Evolutionary conservation across 2,113 vertebrate species (phyloP).

Genomic region (Conger conger): DNA sequence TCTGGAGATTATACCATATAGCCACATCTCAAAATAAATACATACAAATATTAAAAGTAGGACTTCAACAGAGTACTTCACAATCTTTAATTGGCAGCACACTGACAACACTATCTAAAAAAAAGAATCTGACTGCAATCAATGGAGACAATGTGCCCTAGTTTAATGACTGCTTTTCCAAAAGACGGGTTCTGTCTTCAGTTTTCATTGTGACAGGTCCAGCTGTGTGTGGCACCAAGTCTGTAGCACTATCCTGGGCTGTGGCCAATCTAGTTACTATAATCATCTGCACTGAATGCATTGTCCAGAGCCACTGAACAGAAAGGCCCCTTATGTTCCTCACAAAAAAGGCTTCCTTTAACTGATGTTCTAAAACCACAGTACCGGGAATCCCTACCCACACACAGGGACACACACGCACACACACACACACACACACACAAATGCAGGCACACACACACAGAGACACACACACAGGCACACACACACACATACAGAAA

Average conservation of each 20-base stretch:
- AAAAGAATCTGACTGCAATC: background rate
- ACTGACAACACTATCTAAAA: background rate
- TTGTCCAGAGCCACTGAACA: constrained; percentile 39
- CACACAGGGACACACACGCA: background rate
- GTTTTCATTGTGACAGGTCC: background rate
- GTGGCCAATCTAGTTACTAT: constrained; percentile 23
- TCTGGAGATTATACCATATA: background rate
- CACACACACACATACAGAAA: constrained; percentile 5
- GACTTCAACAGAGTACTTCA: background rate
- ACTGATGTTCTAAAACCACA: constrained; percentile 5
- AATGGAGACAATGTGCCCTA: background rate
- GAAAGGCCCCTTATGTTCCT: constrained; percentile 32
- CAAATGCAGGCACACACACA: background rate
- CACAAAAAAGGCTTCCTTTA: constrained; percentile 27
- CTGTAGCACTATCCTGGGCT: background rate
- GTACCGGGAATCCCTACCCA: constrained; percentile 29
- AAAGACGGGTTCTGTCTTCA: background rate
- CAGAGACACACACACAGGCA: background rate
- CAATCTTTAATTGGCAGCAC: background rate
- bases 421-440: background rate
- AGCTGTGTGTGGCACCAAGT: background rate
- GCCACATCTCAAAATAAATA: background rate
- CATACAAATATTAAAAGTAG: background rate
- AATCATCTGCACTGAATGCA: constrained; percentile 34
- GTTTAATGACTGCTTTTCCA: background rate